Base-by-base conservation (phyloP, 2,888 invertebrate genomes). In the Portevinia maculata region DNA sequence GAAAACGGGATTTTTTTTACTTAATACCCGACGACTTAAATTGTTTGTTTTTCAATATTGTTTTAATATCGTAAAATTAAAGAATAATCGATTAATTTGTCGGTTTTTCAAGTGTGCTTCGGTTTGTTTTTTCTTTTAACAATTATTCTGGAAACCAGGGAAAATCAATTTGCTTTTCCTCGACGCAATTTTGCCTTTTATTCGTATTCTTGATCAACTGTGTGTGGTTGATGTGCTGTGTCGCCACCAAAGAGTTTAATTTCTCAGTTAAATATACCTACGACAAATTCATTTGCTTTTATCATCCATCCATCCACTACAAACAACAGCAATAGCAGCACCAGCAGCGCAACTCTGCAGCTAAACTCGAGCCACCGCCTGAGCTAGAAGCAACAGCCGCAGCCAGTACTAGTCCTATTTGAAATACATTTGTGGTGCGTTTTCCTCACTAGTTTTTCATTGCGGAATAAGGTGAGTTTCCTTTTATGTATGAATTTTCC, bases 391-490 rank as follows among this genome's bases (percentile, higher is more conserved):
- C 60, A 60, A 15, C 41, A 6, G 24, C 64, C 48, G 13, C 32
- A 46, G 39, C 57, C 37, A 75, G 52, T 37, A 53, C 55, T 69
- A 69, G 55, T 55, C 74, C 50, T 69, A 81, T 81, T 81, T 71
- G 75, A 81, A 75, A 70, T 60, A 75, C 75, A 75, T 81, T 81
- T 81, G 81, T 81, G 70, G 81, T 81, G 81, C 75, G 81, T 81
- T 81, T 81, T 75, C 81, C 70, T 81, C 39, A 48, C 46, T 74
- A 74, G 74, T 70, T 75, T 81, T 74, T 74, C 69, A 81, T 75
- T 81, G 75, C 81, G 75, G 81, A 81, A 75, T 81, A 81, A 70
- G 81, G 81, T 81, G 81, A 81, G 81, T 81, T 81, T 81, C 81
- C 81, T 81, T 81, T 81, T 81, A 81, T 75, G 81, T 81, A 70